Conservation (phyloP, 2,888 invertebrate species). For the Eilema caniola region DNA sequence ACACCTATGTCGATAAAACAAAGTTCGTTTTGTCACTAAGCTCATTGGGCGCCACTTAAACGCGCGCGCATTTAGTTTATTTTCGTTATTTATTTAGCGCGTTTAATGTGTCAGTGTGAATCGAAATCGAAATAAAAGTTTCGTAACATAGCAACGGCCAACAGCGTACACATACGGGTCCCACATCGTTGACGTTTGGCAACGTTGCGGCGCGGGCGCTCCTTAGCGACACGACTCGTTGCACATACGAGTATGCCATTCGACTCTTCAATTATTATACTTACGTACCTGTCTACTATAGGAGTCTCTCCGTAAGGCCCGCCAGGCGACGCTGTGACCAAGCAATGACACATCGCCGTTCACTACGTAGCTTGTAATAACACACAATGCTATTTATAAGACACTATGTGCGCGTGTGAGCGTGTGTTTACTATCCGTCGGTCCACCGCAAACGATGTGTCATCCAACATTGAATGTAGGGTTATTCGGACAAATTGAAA, state of each 20-base stretch:
- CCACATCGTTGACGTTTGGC: conserved; percentile 70
- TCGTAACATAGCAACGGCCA: conserved; percentile 62
- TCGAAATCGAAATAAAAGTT: conserved; percentile 52
- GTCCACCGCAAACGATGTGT: conserved; percentile 81
- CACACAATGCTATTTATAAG: conserved; percentile 82
- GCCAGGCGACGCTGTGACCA: conserved; percentile 62
- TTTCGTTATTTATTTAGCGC: conserved; percentile 34
- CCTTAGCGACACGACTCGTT: conserved; percentile 61
- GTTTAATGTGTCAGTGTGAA: conserved; percentile 34
- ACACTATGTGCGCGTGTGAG: conserved; percentile 75
- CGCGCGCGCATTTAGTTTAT: conserved; percentile 7
- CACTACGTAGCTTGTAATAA: conserved; percentile 80
- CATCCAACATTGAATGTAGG: conserved; percentile 79
- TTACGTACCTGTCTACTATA: conserved; percentile 69
- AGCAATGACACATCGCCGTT: conserved; percentile 76
- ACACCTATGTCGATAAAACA: background rate
- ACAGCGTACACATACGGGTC: conserved; percentile 57
- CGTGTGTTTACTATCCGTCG: conserved; percentile 81
- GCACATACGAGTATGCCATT: conserved; percentile 67
- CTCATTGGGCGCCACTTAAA: conserved; percentile 17
- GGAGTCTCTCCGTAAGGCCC: conserved; percentile 60
- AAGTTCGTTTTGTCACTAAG: conserved; percentile 17
- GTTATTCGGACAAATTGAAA: conserved; percentile 75
- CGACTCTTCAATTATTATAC: conserved; percentile 65
- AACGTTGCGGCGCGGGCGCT: conserved; percentile 65